Percentiles rank a stretch among this genome's conserved stretches.
Evolutionary conservation across 2,113 vertebrate genomes (phyloP).

Genomic region (Crypturellus undulatus): DNA sequence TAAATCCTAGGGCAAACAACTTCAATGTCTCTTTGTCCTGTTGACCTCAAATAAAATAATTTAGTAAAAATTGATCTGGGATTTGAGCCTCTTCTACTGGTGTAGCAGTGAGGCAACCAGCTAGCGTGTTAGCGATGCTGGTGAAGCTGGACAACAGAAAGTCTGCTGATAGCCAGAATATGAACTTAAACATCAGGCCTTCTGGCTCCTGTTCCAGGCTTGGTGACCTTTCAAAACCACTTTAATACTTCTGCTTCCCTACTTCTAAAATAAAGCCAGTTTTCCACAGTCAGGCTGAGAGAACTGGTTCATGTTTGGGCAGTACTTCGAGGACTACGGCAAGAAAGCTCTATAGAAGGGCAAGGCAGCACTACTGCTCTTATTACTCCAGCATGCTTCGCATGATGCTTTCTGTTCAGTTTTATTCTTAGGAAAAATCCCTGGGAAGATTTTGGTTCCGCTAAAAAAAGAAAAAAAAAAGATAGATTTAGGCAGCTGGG

Average conservation of each 20-base stretch:
- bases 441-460: constrained; percentile 62
- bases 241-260: constrained; percentile 5
- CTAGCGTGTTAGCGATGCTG: not conserved
- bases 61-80: not conserved
- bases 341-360: not conserved
- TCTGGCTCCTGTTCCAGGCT: not conserved
- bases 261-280: constrained; percentile 33
- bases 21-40: not conserved
- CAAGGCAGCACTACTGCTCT: not conserved
- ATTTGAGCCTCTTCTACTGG: not conserved
- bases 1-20: not conserved
- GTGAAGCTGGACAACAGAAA: not conserved
- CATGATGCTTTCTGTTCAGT: not conserved
- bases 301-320: not conserved
- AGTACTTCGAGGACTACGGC: not conserved
- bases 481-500: constrained; percentile 23
- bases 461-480: constrained; percentile 33
- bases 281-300: not conserved
- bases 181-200: constrained; percentile 13
- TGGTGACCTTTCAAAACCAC: constrained; percentile 21
- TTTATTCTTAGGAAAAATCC: constrained; percentile 58
- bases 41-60: not conserved
- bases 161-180: not conserved
- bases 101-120: not conserved
- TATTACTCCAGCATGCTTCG: not conserved